Base-by-base conservation (phyloP, 2,888 invertebrate species). In the Nudaria mundana region DNA sequence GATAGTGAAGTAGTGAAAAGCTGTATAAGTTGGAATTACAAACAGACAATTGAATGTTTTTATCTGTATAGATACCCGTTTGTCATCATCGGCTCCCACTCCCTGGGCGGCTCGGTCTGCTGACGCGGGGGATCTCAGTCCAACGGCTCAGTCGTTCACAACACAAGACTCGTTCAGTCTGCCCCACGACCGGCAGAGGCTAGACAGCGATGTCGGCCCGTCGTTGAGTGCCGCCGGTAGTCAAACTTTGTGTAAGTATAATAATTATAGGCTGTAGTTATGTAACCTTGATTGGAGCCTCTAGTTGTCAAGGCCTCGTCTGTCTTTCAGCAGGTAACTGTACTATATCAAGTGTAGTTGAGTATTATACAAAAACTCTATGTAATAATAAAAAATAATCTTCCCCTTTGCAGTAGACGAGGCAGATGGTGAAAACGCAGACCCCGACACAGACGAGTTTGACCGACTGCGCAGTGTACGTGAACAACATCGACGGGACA, bases 401-500 rank as follows among this genome's bases (percentile, higher is more conserved):
- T 29, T 16, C 5, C 10, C 15, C n/a, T 29, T 29, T 71, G 10
- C 60, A 86, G 86, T 86, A 68, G 87, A 88, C 33, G 87, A 87
- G 48, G 79, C 71, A 1, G 86, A 85, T 33, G 85, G 81, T 2
- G 42, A 38, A 1, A 78, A 58, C 0, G 70, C 76, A 1, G 56
- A 76, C 10, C 54, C 59, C 0, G 78, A 75, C 24, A 88, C 91
- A 39, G 94, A 94, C 61, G 94, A 95, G 50, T 95, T 95, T 63
- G 91, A 92, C 30, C 92, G 92, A 41, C 77, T 95, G 31, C 93
- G 93, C 62, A 90, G 90, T 29, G 89, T 91, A 37, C 89, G 95
- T 2, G 93, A 94, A 60, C 92, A 92, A 63, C 92, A 94, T 66
- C 90, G 94, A n/a, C 76, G 88, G 4, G 90, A 92, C 37, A 90